Conservation (phyloP, 2,888 invertebrate species). For the Lasius platythorax region DNA sequence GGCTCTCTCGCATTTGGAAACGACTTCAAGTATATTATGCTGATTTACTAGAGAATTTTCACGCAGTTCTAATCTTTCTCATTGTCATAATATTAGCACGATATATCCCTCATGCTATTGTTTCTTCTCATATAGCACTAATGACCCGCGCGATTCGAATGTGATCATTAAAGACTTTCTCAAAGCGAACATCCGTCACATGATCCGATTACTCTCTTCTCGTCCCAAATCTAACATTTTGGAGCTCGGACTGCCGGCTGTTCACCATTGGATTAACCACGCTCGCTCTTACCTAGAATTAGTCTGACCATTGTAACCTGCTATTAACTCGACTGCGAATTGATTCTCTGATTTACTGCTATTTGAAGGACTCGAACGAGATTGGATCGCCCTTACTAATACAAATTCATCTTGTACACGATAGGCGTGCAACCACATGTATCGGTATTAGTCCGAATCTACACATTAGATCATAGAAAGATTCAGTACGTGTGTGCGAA, state of each 20-base stretch:
- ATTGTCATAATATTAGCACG: not conserved
- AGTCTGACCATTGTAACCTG: slow-evolving; percentile 76
- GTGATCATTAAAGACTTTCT: slow-evolving; percentile 60
- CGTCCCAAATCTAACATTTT: slow-evolving; percentile 61
- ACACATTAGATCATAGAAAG: not conserved
- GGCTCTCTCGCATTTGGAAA: not conserved
- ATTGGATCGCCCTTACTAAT: slow-evolving; percentile 32
- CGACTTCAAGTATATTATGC: not conserved
- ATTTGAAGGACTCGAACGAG: slow-evolving; percentile 67
- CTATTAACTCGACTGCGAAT: slow-evolving; percentile 79
- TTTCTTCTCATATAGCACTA: slow-evolving; percentile 7
- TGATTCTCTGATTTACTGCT: slow-evolving; percentile 78
- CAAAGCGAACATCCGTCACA: slow-evolving; percentile 66
- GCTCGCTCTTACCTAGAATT: slow-evolving; percentile 69
- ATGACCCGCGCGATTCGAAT: slow-evolving; percentile 6
- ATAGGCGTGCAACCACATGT: slow-evolving; percentile 5
- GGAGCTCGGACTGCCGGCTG: slow-evolving; percentile 61
- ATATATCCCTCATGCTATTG: not conserved
- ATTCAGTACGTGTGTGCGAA: not conserved
- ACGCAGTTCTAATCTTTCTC: not conserved
- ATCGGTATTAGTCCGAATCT: not conserved
- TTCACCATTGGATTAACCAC: slow-evolving; percentile 61
- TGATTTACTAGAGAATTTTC: not conserved
- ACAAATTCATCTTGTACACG: not conserved
- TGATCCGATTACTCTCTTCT: slow-evolving; percentile 46